phyloP scores from a whole-genome alignment of 35 echinoderm and acorn worm species.

The Apostichopus californicus region DNA sequence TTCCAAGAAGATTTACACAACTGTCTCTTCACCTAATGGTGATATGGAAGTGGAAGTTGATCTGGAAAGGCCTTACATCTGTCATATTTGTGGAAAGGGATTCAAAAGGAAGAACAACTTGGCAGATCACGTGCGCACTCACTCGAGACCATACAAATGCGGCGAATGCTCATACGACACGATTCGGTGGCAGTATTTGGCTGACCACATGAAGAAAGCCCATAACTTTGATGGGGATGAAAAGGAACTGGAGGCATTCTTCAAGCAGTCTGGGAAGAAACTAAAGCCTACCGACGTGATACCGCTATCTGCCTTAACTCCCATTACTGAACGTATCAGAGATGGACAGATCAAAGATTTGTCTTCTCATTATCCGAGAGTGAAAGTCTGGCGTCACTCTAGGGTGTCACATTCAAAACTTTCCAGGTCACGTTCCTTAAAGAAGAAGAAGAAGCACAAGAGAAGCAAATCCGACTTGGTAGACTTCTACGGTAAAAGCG shows the following conservation, averaged over 20 bases:
- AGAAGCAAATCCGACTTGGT: slow-evolving; percentile 59
- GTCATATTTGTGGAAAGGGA: slow-evolving; percentile 94
- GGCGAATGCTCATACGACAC: slow-evolving; percentile 90
- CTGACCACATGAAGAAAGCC: slow-evolving; percentile 80
- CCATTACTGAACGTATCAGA: slow-evolving; percentile 54
- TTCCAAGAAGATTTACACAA: slow-evolving; percentile 41
- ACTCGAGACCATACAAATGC: slow-evolving; percentile 94
- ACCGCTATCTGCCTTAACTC: slow-evolving; percentile 71
- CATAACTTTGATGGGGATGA: slow-evolving; percentile 90
- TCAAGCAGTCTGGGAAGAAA: slow-evolving; percentile 90
- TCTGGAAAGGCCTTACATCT: slow-evolving; percentile 85
- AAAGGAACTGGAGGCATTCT: slow-evolving; percentile 86
- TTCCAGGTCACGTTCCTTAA: slow-evolving; percentile 13
- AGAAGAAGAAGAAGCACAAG: slow-evolving; percentile 39
- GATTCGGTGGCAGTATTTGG: slow-evolving; percentile 92
- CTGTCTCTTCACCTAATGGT: slow-evolving; percentile 16
- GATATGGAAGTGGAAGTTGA: slow-evolving; percentile 55
- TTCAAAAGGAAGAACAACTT: slow-evolving; percentile 96
- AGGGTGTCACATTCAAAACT: slow-evolving; percentile 38
- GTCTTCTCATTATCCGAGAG: background rate
- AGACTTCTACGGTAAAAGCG: slow-evolving; percentile 77
- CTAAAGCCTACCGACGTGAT: slow-evolving; percentile 92
- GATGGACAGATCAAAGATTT: slow-evolving; percentile 44
- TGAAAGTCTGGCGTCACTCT: slow-evolving; percentile 13
- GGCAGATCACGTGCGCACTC: slow-evolving; percentile 89